Percentiles rank a stretch among this genome's conserved stretches.
Evolutionary conservation across 2,888 invertebrate genomes (phyloP).

Genomic region (Entomobrya multifasciata): DNA sequence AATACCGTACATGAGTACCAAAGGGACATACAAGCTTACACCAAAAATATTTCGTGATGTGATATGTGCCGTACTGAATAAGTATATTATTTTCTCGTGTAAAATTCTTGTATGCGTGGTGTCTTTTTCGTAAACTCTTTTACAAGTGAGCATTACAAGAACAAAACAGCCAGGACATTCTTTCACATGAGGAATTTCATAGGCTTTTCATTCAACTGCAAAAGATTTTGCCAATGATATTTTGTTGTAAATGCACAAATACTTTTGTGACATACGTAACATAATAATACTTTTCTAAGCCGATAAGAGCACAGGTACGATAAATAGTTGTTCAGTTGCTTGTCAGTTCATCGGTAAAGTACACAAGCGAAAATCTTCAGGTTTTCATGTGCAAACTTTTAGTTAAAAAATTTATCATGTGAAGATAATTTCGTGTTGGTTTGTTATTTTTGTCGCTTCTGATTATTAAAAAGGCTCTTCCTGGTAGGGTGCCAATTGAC

Average conservation of each 20-base stretch:
- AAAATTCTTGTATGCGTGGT: neutral
- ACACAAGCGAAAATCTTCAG: neutral
- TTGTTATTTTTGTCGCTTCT: too few species aligned
- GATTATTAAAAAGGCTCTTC: too few species aligned
- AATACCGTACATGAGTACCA: slow-evolving; percentile 62
- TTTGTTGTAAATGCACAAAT: neutral
- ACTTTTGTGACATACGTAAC: neutral
- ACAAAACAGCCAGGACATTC: too few species aligned
- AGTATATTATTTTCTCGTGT: neutral
- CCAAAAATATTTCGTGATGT: slow-evolving; percentile 45
- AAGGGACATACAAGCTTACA: too few species aligned
- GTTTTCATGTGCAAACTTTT: too few species aligned
- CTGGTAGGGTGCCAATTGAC: too few species aligned
- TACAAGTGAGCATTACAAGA: too few species aligned
- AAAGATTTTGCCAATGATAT: neutral
- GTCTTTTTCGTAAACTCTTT: neutral
- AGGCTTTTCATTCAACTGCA: slow-evolving; percentile 18
- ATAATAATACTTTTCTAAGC: neutral
- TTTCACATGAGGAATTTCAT: neutral
- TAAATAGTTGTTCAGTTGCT: slow-evolving; percentile 7
- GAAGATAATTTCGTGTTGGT: too few species aligned
- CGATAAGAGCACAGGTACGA: neutral
- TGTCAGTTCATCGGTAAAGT: slow-evolving; percentile 10
- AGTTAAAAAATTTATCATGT: too few species aligned
- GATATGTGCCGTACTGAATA: slow-evolving; percentile 63